phyloP scores from a whole-genome alignment of 2,797 vertebrate genomes.

The Liparis tanakae region DNA sequence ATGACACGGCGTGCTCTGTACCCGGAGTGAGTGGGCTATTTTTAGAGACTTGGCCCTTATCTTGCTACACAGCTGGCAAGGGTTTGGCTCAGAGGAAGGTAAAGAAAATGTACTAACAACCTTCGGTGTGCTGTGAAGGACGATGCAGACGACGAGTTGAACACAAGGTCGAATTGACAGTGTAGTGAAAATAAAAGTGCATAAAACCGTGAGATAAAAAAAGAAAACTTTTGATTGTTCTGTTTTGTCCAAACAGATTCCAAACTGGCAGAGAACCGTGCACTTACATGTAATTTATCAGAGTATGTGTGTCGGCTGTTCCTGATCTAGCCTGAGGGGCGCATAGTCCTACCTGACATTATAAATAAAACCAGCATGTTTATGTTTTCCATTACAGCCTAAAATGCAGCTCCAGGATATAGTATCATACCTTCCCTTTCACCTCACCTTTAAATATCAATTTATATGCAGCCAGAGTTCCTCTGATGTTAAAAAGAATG shows the following conservation, averaged over 20 bases:
- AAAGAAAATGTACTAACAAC: conserved; percentile 69
- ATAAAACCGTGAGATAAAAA: not conserved
- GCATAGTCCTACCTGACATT: conserved; percentile 38
- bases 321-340: not conserved
- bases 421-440: conserved; percentile 42
- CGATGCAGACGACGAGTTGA: conserved; percentile 24
- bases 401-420: conserved; percentile 43
- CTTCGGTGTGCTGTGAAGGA: conserved; percentile 51
- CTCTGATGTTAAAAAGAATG: conserved; percentile 39
- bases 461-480: conserved; percentile 62
- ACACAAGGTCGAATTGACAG: conserved; percentile 33
- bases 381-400: conserved; percentile 62
- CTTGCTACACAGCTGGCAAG: conserved; percentile 67
- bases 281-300: conserved; percentile 8
- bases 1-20: conserved; percentile 59
- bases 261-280: not conserved
- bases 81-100: conserved; percentile 66
- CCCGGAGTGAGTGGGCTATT: conserved; percentile 63
- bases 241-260: conserved; percentile 16
- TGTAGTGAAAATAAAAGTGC: conserved; percentile 19
- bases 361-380: conserved; percentile 46
- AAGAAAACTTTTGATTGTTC: conserved; percentile 1
- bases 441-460: conserved; percentile 58
- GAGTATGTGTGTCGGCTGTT: not conserved
- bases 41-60: conserved; percentile 75